Evolutionary conservation across 2,888 invertebrate species (phyloP).

Genomic region (Cerastis leucographa): DNA sequence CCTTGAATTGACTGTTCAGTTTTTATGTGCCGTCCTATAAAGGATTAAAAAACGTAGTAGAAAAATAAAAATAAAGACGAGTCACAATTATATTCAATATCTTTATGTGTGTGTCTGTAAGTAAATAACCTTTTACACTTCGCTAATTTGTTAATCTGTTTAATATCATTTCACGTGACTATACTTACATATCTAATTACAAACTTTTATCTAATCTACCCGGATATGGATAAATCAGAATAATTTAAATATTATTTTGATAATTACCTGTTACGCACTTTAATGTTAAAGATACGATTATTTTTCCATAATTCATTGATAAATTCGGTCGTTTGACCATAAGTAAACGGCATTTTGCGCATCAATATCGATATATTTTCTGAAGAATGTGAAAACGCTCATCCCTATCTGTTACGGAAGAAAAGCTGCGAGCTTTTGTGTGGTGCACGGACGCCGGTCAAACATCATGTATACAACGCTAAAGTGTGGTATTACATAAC

Average conservation of each 20-base stretch:
- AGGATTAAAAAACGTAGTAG: no score
- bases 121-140: not conserved
- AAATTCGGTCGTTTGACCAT: not conserved
- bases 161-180: constrained; percentile 20
- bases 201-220: constrained; percentile 23
- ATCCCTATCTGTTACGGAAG: constrained; percentile 25
- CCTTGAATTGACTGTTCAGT: no score
- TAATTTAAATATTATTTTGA: constrained; percentile 15
- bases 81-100: not conserved
- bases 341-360: not conserved
- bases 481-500: constrained; percentile 28
- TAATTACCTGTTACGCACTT: constrained; percentile 2
- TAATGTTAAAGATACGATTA: not conserved
- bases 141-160: not conserved
- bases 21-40: no score
- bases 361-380: not conserved
- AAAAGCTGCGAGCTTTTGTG: constrained; percentile 44
- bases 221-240: constrained; percentile 21
- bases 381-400: not conserved
- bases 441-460: constrained; percentile 5
- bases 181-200: not conserved
- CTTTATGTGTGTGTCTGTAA: no score
- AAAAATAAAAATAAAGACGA: not conserved
- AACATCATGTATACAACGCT: constrained; percentile 19
- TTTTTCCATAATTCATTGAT: not conserved